Evolutionary conservation across 1,140 invertebrate species (phyloP), one percentile per base, ranked within the genome.

Genomic region (Drosophila guanche): DNA sequence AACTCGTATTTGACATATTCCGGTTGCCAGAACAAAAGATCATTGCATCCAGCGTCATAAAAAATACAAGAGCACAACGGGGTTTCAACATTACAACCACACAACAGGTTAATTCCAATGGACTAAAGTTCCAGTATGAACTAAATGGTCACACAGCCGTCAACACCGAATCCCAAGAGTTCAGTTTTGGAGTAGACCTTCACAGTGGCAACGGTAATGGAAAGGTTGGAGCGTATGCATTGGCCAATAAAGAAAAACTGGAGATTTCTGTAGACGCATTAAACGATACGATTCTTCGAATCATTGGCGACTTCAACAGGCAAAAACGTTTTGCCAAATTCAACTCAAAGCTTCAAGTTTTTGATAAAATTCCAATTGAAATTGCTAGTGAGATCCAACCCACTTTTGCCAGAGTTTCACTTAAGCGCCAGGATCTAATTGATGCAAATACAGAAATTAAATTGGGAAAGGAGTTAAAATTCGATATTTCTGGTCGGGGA

Each of bases 401-500:
- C 2, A 74, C 54, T 2, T 70, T 37, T 48, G 66, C 74, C 0
- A 91, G 76, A 20, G n/a, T 86, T 5, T 46, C 52, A 6, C 0
- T 91, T 3, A 91, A 91, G 6, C 92, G 92, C 1, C 92, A 93
- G 68, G 92, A 92, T 47, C 93, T 95, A 52, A 53, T 95, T 0
- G 90, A 92, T 22, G 88, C 94, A 1, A 90, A 91, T 52, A 92
- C 93, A 4, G 94, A 94, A 63, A 40, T 95, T 0, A 93, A 94
- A 20, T 91, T 94, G 0, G 94, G 94, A 42, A 95, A 95, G 79
- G 92, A 95, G 22, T 92, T 94, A 0, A 94, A 95, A 65, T 86
- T 95, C 23, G 93, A 79, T 61, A 52, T 93, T 10, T 91, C 93
- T 12, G 92, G 92, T 10, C 93, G 92, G 1, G 91, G 92, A 0